Conservation (phyloP, 2,888 invertebrate genomes). For the Hipparchia sbordonii region DNA sequence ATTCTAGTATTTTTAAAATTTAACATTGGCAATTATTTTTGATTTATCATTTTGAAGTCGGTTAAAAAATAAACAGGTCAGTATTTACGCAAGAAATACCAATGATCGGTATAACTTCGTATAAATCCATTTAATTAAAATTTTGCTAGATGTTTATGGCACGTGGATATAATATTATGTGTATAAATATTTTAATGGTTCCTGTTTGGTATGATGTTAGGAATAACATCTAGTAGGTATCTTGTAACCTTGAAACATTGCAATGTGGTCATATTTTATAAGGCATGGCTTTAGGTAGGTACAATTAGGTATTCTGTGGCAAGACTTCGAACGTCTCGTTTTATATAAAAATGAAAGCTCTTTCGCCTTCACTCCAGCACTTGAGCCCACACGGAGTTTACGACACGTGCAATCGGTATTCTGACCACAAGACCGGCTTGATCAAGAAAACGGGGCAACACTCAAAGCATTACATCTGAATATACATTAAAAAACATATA, state of each 20-base stretch:
- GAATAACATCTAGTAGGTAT: background rate
- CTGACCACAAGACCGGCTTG: conserved; percentile 32
- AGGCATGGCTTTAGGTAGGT: background rate
- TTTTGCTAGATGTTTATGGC: too few relatives aligned
- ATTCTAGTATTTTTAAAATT: too few relatives aligned
- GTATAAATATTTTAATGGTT: too few relatives aligned
- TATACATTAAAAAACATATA: background rate
- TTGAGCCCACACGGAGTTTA: conserved; percentile 33
- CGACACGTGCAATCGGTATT: conserved; percentile 38
- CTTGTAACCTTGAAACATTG: conserved; percentile 12
- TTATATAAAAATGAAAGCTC: conserved; percentile 38
- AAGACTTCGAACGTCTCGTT: conserved; percentile 1
- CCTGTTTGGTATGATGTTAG: too few relatives aligned
- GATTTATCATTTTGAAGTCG: too few relatives aligned
- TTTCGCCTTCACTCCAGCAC: conserved; percentile 27
- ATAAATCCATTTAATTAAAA: too few relatives aligned
- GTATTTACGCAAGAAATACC: too few relatives aligned
- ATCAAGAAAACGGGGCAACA: conserved; percentile 25
- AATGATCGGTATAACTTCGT: too few relatives aligned
- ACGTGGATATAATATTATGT: too few relatives aligned
- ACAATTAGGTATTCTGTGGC: too few relatives aligned
- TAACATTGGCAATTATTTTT: too few relatives aligned
- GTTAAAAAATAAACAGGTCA: too few relatives aligned
- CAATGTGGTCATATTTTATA: conserved; percentile 7
- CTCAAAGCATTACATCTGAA: conserved; percentile 1